Evolutionary conservation across 1,140 invertebrate species (phyloP).

Genomic region (Paraescarpia echinospica): DNA sequence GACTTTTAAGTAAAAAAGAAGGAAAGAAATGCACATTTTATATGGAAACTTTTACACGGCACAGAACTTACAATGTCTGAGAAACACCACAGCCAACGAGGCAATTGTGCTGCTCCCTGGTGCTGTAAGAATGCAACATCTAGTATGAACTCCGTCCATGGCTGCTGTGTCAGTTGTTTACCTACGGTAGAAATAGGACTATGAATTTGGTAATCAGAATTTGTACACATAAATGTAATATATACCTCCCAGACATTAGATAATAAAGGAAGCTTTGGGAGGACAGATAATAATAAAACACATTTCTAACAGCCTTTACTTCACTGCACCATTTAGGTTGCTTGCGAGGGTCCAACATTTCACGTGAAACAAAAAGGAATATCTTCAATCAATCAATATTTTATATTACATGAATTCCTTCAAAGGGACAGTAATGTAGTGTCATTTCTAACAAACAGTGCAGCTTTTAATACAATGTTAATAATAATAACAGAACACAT

Average conservation of each 20-base stretch:
- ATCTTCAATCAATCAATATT: neutral
- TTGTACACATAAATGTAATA: neutral
- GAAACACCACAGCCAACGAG: neutral
- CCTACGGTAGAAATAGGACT: neutral
- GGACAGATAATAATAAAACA: neutral
- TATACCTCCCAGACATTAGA: neutral
- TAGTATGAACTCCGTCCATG: neutral
- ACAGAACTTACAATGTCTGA: neutral
- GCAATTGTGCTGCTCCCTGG: neutral
- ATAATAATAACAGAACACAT: too few species aligned
- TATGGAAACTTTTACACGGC: too few species aligned
- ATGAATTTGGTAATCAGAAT: too few species aligned
- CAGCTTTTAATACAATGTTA: too few species aligned
- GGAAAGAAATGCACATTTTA: too few species aligned
- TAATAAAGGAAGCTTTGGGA: neutral
- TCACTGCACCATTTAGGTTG: neutral
- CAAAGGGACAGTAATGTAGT: too few species aligned
- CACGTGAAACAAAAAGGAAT: neutral
- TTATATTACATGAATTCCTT: too few species aligned
- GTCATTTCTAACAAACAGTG: too few species aligned
- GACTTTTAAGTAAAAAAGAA: too few species aligned
- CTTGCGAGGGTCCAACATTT: neutral
- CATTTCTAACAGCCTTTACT: neutral
- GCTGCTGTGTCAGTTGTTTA: neutral
- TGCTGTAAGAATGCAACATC: neutral